These are phyloP conservation scores for Embidobia sp. DNA, from an alignment of 2,888 invertebrate species.

Conservation along the genomic window DNA sequence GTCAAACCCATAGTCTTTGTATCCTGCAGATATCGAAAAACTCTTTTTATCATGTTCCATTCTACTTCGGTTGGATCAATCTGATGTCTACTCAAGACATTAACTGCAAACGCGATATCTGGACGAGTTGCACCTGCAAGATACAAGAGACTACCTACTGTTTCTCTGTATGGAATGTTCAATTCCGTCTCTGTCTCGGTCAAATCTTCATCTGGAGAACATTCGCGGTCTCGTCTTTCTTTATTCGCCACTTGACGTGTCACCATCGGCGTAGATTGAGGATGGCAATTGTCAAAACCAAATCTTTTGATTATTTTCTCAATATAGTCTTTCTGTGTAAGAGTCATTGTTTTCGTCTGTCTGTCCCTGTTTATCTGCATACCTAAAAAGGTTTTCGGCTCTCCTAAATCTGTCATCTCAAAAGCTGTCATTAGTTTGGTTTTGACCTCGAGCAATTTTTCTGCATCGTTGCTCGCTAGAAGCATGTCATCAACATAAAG, in stretches of 20 bases:
- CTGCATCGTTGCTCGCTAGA: too few relatives aligned
- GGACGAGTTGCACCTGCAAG: neutral
- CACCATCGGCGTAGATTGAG: conserved; percentile 52
- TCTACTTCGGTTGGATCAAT: neutral
- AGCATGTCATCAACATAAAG: too few relatives aligned
- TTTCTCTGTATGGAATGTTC: conserved; percentile 1
- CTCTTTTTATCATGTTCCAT: neutral
- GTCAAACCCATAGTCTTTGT: neutral
- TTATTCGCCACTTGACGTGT: conserved; percentile 19
- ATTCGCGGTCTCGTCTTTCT: conserved; percentile 23
- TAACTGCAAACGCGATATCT: neutral
- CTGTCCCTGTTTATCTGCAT: too few relatives aligned
- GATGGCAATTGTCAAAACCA: conserved; percentile 26
- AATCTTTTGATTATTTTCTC: conserved; percentile 24
- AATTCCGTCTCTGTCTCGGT: neutral
- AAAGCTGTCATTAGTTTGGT: too few relatives aligned
- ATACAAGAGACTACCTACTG: conserved; percentile 4
- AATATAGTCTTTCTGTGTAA: too few relatives aligned
- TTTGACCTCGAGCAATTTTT: too few relatives aligned
- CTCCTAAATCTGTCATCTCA: too few relatives aligned
- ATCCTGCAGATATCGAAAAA: neutral
- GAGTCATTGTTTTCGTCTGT: too few relatives aligned
- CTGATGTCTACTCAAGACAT: conserved; percentile 7
- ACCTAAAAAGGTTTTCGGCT: too few relatives aligned
- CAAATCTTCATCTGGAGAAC: neutral